phyloP scores from a whole-genome alignment of 2,888 invertebrate genomes.

The Enchytraeus crypticus region DNA sequence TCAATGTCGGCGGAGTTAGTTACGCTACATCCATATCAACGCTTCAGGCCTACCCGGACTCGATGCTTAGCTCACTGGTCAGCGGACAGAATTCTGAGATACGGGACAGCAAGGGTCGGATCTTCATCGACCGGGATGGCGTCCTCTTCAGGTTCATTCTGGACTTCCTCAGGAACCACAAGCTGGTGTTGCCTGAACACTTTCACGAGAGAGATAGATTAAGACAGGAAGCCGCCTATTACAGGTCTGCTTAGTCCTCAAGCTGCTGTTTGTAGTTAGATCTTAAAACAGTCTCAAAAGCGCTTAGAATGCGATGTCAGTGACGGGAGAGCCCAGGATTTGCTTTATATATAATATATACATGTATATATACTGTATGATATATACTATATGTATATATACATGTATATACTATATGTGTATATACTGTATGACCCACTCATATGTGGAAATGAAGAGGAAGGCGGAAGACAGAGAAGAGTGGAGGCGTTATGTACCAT shows the following conservation, averaged over 20 bases:
- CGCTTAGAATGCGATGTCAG: no score
- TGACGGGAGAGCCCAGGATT: no score
- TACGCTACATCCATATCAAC: conserved; percentile 82
- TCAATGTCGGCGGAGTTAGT: conserved; percentile 93
- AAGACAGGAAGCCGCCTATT: conserved; percentile 54
- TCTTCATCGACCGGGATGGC: conserved; percentile 92
- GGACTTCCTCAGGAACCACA: conserved; percentile 81
- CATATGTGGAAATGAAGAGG: no score
- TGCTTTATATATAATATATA: no score
- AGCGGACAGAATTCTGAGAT: neutral
- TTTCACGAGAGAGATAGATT: conserved; percentile 63
- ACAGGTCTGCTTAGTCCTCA: conserved; percentile 63
- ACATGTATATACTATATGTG: no score
- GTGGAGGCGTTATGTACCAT: no score
- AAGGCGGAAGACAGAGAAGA: no score
- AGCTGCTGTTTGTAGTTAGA: no score
- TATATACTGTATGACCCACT: no score
- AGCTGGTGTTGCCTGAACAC: conserved; percentile 81
- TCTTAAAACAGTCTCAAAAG: no score
- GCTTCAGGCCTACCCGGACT: conserved; percentile 68
- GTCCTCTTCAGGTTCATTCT: conserved; percentile 91
- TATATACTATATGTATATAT: no score
- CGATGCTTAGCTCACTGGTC: conserved; percentile 69
- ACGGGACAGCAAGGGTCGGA: conserved; percentile 33
- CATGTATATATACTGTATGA: no score